Evolutionary conservation across 2,113 vertebrate species (phyloP).

Genomic region (Notothenia coriiceps): DNA sequence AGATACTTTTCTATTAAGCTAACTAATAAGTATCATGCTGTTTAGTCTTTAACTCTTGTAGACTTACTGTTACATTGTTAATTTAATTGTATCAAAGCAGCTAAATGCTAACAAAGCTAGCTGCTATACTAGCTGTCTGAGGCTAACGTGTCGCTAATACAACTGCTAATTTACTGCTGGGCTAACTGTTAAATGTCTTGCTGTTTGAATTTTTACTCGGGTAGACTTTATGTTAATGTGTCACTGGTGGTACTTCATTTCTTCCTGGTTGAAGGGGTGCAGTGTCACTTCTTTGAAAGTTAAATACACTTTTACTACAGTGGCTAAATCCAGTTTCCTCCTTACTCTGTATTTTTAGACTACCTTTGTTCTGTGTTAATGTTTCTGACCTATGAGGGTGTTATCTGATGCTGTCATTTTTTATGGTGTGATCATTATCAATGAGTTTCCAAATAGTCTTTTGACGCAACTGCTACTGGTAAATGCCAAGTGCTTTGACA

Average conservation of each 20-base stretch:
- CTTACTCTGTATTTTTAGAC: background rate
- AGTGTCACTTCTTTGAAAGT: background rate
- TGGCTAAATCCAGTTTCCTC: background rate
- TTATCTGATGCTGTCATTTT: background rate
- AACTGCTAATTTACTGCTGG: too few relatives aligned
- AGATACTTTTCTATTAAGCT: background rate
- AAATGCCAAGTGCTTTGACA: background rate
- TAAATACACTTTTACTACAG: constrained; percentile 1
- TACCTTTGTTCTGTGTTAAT: background rate
- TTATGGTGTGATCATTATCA: background rate
- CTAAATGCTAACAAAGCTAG: too few relatives aligned
- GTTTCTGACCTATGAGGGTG: background rate
- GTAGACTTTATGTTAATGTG: background rate
- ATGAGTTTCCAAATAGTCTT: background rate
- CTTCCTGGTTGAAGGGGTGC: background rate
- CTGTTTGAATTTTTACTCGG: background rate
- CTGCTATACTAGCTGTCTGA: background rate
- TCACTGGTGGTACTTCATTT: background rate
- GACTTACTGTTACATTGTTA: background rate
- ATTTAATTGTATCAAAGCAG: too few relatives aligned
- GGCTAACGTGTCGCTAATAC: background rate
- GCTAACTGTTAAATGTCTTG: background rate
- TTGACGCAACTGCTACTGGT: background rate
- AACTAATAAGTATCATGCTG: background rate
- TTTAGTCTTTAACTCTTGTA: background rate